These are phyloP conservation scores for Drosophila mulleri DNA, from an alignment of 2,888 invertebrate genomes.

Conservation along the genomic window DNA sequence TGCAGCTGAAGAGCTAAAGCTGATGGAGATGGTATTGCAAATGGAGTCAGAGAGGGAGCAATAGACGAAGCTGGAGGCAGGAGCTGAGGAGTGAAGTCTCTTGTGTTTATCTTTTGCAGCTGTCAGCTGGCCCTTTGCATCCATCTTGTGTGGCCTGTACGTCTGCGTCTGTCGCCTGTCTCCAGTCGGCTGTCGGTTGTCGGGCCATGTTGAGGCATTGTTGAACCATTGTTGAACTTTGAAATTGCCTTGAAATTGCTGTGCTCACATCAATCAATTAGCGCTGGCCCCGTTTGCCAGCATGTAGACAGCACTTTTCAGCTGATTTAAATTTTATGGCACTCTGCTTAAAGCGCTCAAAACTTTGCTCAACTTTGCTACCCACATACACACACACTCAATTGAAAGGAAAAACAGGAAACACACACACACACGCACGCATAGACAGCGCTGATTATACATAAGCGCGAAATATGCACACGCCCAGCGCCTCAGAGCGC, in stretches of 20 bases:
- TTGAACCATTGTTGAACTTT: constrained; percentile 74
- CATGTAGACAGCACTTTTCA: constrained; percentile 59
- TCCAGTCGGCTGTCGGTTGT: constrained; percentile 5
- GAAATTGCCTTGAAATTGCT: constrained; percentile 79
- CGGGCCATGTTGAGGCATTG: constrained; percentile 37
- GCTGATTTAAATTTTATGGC: constrained; percentile 60
- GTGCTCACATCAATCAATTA: constrained; percentile 77
- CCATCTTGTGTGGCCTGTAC: constrained; percentile 45
- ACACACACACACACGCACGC: constrained; percentile 15
- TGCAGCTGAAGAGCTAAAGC: constrained; percentile 29
- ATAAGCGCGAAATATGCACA: constrained; percentile 60
- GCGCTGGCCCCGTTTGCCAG: constrained; percentile 49
- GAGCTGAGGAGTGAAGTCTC: constrained; percentile 21
- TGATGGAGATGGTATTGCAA: constrained; percentile 3
- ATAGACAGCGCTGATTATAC: constrained; percentile 63
- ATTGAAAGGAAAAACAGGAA: constrained; percentile 32
- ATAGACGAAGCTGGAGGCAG: neutral
- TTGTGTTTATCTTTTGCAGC: constrained; percentile 70
- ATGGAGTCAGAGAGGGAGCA: neutral
- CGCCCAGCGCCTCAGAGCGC: constrained; percentile 51
- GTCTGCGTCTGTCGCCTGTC: constrained; percentile 34
- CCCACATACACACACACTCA: neutral
- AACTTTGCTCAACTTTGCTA: constrained; percentile 21
- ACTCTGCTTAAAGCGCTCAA: constrained; percentile 47
- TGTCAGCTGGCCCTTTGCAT: constrained; percentile 62